These are phyloP conservation scores for Tenthredo notha DNA, from an alignment of 2,888 invertebrate species.

Conservation along the genomic window DNA sequence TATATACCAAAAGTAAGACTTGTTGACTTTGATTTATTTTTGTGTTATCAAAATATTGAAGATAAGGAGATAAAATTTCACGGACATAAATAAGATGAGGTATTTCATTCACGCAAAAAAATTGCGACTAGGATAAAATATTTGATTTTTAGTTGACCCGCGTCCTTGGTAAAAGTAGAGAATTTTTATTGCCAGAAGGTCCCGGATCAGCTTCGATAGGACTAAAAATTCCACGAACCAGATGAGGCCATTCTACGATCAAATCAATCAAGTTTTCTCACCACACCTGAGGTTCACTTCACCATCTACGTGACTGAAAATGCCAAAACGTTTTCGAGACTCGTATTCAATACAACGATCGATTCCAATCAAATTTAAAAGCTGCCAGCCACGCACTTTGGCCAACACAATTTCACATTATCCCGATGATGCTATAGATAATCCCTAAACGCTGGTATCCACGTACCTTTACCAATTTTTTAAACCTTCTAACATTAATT, in stretches of 20 bases:
- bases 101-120: background rate
- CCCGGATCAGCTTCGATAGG: background rate
- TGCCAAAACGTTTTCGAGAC: slow-evolving; percentile 17
- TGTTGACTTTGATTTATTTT: background rate
- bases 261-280: slow-evolving; percentile 46
- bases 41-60: background rate
- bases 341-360: slow-evolving; percentile 32
- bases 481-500: background rate
- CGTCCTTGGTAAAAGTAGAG: background rate
- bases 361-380: slow-evolving; percentile 18
- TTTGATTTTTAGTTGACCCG: slow-evolving; percentile 5
- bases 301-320: slow-evolving; percentile 40
- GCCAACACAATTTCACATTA: background rate
- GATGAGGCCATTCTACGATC: slow-evolving; percentile 21
- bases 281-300: slow-evolving; percentile 19
- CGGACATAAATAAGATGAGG: background rate
- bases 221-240: slow-evolving; percentile 31
- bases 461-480: background rate
- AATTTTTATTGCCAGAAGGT: slow-evolving; percentile 24
- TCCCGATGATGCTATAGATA: background rate
- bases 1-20: background rate
- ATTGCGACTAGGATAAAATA: background rate
- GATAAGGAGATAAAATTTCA: background rate
- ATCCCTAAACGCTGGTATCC: background rate
- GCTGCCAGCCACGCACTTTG: background rate